These are phyloP conservation scores for Volucella bombylans DNA, from an alignment of 2,888 invertebrate species.

Conservation along the genomic window DNA sequence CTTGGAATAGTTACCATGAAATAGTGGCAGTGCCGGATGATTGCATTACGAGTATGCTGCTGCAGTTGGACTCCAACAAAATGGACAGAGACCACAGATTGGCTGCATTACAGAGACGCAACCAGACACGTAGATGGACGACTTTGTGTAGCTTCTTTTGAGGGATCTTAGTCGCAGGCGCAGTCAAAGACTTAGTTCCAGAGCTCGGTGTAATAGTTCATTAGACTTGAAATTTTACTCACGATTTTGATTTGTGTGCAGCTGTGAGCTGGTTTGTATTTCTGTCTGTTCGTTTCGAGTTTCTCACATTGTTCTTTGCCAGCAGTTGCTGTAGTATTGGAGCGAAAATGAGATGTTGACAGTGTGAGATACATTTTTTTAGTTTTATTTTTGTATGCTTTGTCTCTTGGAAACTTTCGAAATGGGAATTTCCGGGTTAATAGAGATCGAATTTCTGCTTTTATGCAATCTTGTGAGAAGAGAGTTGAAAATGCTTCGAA, in stretches of 20 bases:
- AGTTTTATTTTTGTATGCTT: constrained; percentile 17
- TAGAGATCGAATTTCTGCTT: neutral
- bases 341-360: constrained; percentile 57
- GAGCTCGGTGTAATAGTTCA: constrained; percentile 56
- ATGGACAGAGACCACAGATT: constrained; percentile 39
- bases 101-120: neutral
- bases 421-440: constrained; percentile 52
- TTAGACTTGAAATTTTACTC: constrained; percentile 72
- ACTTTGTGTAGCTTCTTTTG: constrained; percentile 54
- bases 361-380: constrained; percentile 48
- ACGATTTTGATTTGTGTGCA: constrained; percentile 69
- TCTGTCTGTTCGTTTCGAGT: constrained; percentile 22
- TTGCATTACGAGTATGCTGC: constrained; percentile 50
- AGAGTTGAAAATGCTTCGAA: neutral
- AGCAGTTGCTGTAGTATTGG: neutral
- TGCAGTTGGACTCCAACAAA: constrained; percentile 16
- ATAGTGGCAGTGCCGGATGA: constrained; percentile 60
- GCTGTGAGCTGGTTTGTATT: constrained; percentile 16
- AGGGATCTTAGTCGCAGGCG: constrained; percentile 36
- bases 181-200: too few relatives aligned
- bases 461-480: neutral
- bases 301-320: constrained; percentile 55
- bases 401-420: constrained; percentile 40
- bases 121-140: neutral
- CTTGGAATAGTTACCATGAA: constrained; percentile 67